Base-by-base conservation (phyloP, 2,797 vertebrate species). In the Premnoplex brunnescens region DNA sequence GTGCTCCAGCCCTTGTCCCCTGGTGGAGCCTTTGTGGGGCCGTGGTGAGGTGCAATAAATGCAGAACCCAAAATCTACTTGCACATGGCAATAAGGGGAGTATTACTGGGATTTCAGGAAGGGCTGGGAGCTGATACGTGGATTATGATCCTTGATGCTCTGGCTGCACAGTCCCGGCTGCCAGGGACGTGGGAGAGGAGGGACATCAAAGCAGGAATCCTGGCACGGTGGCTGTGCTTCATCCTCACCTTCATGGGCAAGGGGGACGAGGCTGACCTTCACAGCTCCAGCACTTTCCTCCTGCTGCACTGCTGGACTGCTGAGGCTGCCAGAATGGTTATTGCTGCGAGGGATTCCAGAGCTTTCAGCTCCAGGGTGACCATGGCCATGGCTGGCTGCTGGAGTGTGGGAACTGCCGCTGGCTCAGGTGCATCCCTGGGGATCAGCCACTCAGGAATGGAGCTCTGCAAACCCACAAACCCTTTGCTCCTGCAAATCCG, bases 141-240 rank as follows among this genome's bases (percentile, higher is more conserved):
- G 51, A 22, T 26, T 48, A 52, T 1, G 0, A 64, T 44, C 21
- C 69, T 75, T 14, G 10, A 4, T 55, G 67, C 77, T 60, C 48
- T 28, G 23, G 27, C 30, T n/a, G 36, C 3, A 1, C 75, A 17
- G 41, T 56, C 51, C 27, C 55, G 24, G 41, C 48, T 58, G 52
- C 51, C 37, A 14, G 0, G 0, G 43, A 4, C 6, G 22, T 1
- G 5, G 76, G 20, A 51, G 28, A 0, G 1, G 43, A 68, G 85
- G 37, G 36, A 27, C 16, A 13, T 20, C 68, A 8, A 8, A 0
- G 3, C 34, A 1, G 52, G 58, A 55, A 41, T 12, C 20, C 43
- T 46, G 34, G 36, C 62, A 2, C 6, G 4, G 39, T n/a, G 72
- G 17, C 68, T 46, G 76, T 8, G 1, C 76, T 67, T 64, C 26